phyloP scores from a whole-genome alignment of 2,113 vertebrate genomes.

The Myotis yumanensis region DNA sequence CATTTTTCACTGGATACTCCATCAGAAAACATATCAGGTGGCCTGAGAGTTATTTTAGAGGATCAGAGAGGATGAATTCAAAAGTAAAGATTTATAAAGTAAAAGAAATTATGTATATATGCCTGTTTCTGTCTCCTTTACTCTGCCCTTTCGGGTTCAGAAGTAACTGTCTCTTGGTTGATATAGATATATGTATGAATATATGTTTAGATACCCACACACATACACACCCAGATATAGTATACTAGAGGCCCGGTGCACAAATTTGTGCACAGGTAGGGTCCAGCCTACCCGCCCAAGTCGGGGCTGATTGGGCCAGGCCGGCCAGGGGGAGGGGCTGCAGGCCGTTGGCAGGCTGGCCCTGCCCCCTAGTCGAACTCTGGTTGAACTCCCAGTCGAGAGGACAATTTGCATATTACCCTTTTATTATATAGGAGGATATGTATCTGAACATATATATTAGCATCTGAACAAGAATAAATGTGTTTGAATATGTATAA shows the following conservation, averaged over 20 bases:
- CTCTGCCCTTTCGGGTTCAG: background rate
- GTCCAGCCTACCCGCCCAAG: no score
- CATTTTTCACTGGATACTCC: background rate
- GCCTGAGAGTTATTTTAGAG: background rate
- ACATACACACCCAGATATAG: background rate
- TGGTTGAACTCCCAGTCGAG: no score
- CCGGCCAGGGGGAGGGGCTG: no score
- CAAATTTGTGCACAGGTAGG: no score
- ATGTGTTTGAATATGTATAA: background rate
- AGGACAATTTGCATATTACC: no score
- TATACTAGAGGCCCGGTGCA: no score
- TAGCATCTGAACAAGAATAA: background rate
- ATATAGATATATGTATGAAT: background rate
- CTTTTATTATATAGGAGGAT: no score
- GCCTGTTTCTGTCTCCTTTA: background rate
- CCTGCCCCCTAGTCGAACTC: no score
- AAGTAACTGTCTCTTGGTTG: background rate
- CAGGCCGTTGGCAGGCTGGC: no score
- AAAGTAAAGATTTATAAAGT: conserved; percentile 11
- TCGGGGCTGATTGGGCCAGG: no score
- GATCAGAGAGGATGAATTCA: background rate
- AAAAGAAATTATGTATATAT: background rate
- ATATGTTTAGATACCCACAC: background rate
- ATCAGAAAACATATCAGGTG: background rate
- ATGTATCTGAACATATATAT: background rate